Evolutionary conservation across 2,888 invertebrate species (phyloP).

Genomic region (Gryllus longicercus): DNA sequence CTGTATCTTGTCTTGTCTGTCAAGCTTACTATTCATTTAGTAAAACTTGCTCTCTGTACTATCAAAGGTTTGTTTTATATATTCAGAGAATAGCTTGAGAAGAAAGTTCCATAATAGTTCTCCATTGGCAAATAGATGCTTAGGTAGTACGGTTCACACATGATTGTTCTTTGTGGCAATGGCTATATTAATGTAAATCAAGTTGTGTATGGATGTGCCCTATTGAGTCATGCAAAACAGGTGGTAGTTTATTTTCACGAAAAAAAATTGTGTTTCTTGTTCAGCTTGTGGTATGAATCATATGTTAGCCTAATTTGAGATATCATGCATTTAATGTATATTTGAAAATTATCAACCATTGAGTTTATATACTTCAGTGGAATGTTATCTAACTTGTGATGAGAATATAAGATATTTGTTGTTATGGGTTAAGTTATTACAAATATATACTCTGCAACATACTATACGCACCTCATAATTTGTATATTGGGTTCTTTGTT

Average conservation of each 20-base stretch:
- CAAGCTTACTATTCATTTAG: slow-evolving; percentile 2
- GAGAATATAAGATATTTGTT: slow-evolving; percentile 11
- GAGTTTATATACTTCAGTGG: slow-evolving; percentile 5
- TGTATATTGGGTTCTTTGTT: background rate
- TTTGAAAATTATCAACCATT: background rate
- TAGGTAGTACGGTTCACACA: slow-evolving; percentile 1
- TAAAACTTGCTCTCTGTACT: background rate
- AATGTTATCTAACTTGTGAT: background rate
- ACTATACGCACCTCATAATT: background rate
- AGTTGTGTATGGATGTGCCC: background rate
- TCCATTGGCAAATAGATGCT: background rate
- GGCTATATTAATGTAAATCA: slow-evolving; percentile 3
- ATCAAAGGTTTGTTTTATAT: background rate
- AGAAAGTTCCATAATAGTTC: background rate
- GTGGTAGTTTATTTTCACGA: background rate
- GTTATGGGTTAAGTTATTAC: background rate
- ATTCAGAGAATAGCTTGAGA: background rate
- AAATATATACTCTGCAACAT: background rate
- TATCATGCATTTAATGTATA: slow-evolving; percentile 24
- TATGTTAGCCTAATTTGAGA: background rate
- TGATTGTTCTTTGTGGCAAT: slow-evolving; percentile 17
- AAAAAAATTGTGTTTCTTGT: background rate
- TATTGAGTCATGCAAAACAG: background rate
- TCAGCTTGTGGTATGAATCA: slow-evolving; percentile 10
- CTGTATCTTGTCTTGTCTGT: slow-evolving; percentile 17